These are phyloP conservation scores for Champsocephalus gunnari DNA, from an alignment of 2,797 vertebrate species.

Conservation along the genomic window DNA sequence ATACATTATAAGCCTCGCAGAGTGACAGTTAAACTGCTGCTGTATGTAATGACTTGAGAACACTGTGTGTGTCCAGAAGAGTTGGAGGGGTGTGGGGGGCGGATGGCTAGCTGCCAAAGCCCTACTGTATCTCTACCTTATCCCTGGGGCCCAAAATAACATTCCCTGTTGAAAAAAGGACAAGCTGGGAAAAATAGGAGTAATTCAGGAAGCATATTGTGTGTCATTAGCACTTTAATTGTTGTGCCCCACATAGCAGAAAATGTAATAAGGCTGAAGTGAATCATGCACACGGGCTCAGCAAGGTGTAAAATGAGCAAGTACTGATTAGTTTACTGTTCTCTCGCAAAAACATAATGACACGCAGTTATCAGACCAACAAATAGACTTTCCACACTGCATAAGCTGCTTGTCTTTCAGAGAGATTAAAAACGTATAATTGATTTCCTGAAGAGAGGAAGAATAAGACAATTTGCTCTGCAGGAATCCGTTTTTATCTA, in stretches of 20 bases:
- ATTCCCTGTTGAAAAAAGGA: constrained; percentile 24
- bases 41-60: constrained; percentile 42
- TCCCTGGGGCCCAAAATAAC: constrained; percentile 32
- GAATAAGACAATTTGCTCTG: constrained; percentile 18
- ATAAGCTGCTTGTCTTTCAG: background rate
- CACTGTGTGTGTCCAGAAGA: constrained; percentile 2
- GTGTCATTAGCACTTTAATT: constrained; percentile 45
- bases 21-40: constrained; percentile 48
- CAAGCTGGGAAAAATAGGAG: constrained; percentile 34
- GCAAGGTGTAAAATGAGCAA: constrained; percentile 65
- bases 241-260: constrained; percentile 16
- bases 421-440: constrained; percentile 24
- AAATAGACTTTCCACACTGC: constrained; percentile 33
- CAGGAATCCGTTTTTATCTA: constrained; percentile 4
- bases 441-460: constrained; percentile 22
- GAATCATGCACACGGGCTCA: constrained; percentile 41
- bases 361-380: constrained; percentile 47
- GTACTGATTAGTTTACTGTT: constrained; percentile 39
- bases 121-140: constrained; percentile 4
- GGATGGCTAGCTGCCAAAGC: background rate
- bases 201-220: constrained; percentile 48
- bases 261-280: constrained; percentile 39
- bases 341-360: constrained; percentile 33
- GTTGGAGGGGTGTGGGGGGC: background rate
- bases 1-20: constrained; percentile 50